Evolutionary conservation across 30 jellyfish, hydroid and myxozoan species (phyloP).

Genomic region (Hydra vulgaris): DNA sequence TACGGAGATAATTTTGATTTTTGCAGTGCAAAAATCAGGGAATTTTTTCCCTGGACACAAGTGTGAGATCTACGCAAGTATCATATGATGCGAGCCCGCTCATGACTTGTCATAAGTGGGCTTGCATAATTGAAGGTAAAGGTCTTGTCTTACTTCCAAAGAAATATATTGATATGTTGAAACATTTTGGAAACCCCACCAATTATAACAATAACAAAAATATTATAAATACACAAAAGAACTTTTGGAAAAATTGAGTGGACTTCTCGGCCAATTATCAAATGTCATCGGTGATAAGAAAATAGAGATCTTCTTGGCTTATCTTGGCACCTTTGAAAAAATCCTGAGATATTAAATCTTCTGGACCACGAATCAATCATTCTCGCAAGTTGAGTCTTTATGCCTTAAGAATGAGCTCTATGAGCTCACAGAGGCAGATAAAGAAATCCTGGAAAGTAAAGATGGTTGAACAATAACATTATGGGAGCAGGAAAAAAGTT

Average conservation of each 20-base stretch:
- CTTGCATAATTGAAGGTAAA: too few relatives aligned
- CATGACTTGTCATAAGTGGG: constrained; percentile 11
- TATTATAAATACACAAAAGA: constrained; percentile 4
- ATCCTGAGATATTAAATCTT: constrained; percentile 5
- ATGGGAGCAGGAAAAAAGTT: constrained; percentile 30
- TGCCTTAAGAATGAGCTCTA: not conserved
- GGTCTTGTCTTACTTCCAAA: constrained; percentile 1
- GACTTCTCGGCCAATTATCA: constrained; percentile 8
- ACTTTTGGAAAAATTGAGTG: constrained; percentile 4
- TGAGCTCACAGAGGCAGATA: constrained; percentile 13
- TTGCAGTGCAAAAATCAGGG: constrained; percentile 5
- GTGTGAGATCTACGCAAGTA: constrained; percentile 2
- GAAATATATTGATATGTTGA: constrained; percentile 4
- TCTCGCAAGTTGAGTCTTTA: too few relatives aligned
- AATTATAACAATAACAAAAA: not conserved
- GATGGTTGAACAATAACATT: constrained; percentile 8
- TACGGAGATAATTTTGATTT: constrained; percentile 14
- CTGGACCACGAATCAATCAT: constrained; percentile 10
- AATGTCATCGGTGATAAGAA: constrained; percentile 5
- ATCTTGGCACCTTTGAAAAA: constrained; percentile 1
- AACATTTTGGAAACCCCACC: not conserved
- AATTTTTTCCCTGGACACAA: too few relatives aligned
- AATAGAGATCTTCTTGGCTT: constrained; percentile 16
- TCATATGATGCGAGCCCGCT: too few relatives aligned
- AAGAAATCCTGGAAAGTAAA: too few relatives aligned